A percentile compares a stretch with the other conserved stretches of the same genome.
These are phyloP conservation scores for Anguilla obscura DNA, from an alignment of 2,797 vertebrate genomes.

Conservation along the genomic window DNA sequence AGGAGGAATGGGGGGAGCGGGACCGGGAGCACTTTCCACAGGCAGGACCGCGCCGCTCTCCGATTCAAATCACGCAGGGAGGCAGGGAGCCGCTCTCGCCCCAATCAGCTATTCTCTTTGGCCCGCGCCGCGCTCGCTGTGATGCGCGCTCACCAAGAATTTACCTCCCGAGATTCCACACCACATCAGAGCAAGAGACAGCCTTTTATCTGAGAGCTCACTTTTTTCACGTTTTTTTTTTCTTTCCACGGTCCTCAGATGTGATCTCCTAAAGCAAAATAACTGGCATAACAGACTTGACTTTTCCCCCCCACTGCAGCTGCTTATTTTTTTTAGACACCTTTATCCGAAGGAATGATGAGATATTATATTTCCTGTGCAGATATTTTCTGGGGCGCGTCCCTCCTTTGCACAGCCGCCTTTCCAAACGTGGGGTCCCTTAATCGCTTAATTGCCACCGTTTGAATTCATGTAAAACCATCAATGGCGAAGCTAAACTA, in stretches of 20 bases:
- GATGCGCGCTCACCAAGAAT: constrained; percentile 12
- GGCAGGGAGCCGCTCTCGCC: neutral
- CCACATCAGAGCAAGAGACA: constrained; percentile 33
- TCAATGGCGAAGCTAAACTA: neutral
- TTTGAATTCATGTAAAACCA: neutral
- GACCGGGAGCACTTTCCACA: neutral
- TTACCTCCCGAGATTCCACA: constrained; percentile 27
- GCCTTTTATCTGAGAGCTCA: constrained; percentile 40
- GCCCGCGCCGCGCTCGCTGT: constrained; percentile 17
- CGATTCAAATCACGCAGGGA: constrained; percentile 10
- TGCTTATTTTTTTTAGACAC: neutral
- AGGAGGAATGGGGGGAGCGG: neutral
- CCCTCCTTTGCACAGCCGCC: neutral
- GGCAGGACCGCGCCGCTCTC: neutral
- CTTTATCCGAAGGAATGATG: neutral
- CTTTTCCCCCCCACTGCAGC: neutral
- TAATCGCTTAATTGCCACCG: neutral
- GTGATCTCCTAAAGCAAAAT: constrained; percentile 20
- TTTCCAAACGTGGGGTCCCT: neutral
- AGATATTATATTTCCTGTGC: neutral
- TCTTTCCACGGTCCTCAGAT: neutral
- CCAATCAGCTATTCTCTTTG: constrained; percentile 44
- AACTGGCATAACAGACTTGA: neutral
- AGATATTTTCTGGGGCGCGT: neutral
- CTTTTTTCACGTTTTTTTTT: constrained; percentile 23